Conservation (phyloP, 1,140 invertebrate genomes). For the Drosophila guanche region DNA sequence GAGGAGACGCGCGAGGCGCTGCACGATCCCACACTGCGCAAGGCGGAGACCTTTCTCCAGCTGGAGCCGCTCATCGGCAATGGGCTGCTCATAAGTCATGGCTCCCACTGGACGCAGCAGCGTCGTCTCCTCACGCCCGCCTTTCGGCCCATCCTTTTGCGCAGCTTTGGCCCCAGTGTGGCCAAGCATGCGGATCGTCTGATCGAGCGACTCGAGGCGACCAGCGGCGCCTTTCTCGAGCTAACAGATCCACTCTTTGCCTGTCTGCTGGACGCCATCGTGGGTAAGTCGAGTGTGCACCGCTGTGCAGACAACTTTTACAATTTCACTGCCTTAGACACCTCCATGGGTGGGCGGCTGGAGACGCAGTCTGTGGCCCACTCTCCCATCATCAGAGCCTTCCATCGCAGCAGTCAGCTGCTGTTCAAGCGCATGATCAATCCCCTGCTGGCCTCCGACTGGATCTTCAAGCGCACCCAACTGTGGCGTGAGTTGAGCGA, state of each 20-base stretch:
- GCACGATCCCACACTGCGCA: slow-evolving; percentile 58
- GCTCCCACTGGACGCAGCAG: slow-evolving; percentile 58
- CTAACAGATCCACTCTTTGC: slow-evolving; percentile 68
- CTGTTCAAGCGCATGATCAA: slow-evolving; percentile 80
- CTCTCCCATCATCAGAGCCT: slow-evolving; percentile 54
- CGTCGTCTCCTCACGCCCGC: slow-evolving; percentile 66
- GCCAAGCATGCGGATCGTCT: slow-evolving; percentile 53
- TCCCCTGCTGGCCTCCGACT: slow-evolving; percentile 65
- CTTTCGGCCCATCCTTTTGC: slow-evolving; percentile 64
- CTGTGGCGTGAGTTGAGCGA: slow-evolving; percentile 47
- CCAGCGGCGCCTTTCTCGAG: slow-evolving; percentile 39
- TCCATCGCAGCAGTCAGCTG: slow-evolving; percentile 56
- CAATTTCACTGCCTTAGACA: slow-evolving; percentile 41
- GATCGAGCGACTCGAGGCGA: slow-evolving; percentile 33
- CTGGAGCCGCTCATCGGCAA: slow-evolving; percentile 70
- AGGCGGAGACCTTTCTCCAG: slow-evolving; percentile 65
- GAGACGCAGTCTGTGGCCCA: slow-evolving; percentile 46
- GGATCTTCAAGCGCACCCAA: slow-evolving; percentile 55
- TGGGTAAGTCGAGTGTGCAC: slow-evolving; percentile 41
- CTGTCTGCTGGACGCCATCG: slow-evolving; percentile 72
- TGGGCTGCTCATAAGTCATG: slow-evolving; percentile 72
- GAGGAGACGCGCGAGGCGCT: slow-evolving; percentile 71
- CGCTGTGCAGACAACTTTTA: too few species aligned
- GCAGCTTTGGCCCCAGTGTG: slow-evolving; percentile 42
- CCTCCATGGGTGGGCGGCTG: slow-evolving; percentile 72